Conservation (phyloP, 2,888 invertebrate genomes). For the Operophtera brumata region DNA sequence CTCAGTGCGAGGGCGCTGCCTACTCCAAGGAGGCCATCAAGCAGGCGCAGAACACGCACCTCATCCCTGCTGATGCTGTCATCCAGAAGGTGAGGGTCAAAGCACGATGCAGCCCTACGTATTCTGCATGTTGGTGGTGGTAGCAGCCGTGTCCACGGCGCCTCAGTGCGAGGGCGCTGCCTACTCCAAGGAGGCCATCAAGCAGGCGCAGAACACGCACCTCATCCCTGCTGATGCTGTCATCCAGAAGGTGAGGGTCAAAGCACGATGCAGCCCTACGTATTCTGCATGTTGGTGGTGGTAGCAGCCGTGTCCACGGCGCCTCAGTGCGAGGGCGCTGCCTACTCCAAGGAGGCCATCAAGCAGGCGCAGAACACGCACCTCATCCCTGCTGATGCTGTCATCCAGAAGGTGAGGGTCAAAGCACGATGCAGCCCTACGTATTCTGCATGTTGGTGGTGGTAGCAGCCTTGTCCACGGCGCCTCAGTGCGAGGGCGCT, state of each 20-base stretch:
- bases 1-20: constrained; percentile 89
- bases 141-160: constrained; percentile 77
- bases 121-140: constrained; percentile 66
- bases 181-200: constrained; percentile 92
- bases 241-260: constrained; percentile 85
- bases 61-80: constrained; percentile 92
- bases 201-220: constrained; percentile 91
- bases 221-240: constrained; percentile 92
- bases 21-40: constrained; percentile 93
- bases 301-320: constrained; percentile 77
- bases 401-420: constrained; percentile 87
- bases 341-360: constrained; percentile 92
- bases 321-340: constrained; percentile 89
- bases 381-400: constrained; percentile 91
- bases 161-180: constrained; percentile 90
- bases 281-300: constrained; percentile 67
- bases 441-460: constrained; percentile 68
- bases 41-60: constrained; percentile 91
- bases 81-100: constrained; percentile 85
- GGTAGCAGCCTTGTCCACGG: constrained; percentile 72
- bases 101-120: constrained; percentile 62
- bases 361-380: constrained; percentile 92
- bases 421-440: constrained; percentile 57
- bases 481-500: constrained; percentile 89
- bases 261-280: constrained; percentile 59